Evolutionary conservation across 1,140 invertebrate genomes (phyloP), one percentile per base, ranked within the genome.

Genomic region (Lasioglossum albipes): DNA sequence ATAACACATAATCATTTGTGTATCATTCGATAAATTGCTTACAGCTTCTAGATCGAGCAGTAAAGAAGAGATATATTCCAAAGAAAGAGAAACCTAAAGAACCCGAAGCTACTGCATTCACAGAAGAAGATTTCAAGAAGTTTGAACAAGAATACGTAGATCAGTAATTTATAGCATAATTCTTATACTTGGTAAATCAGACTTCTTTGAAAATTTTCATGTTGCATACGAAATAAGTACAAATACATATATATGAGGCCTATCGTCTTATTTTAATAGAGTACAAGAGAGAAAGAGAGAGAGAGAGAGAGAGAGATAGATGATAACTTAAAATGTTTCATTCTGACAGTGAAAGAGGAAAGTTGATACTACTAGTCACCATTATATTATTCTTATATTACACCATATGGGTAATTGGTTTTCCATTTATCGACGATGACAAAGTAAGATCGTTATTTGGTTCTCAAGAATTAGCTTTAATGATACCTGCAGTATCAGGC

Each of bases 351-450:
- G 89, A 90, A 72, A 90, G 83, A 73, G 96, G 96, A 59, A 95
- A 95, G 91, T 76, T 94, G 57, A 92, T 95, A 84, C 91, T 96
- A 76, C 92, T 95, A 79, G 81, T 93, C 31, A 94, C 94, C 16
- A 89, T 94, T 4, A 85, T 93, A 31, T 83, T 95, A 59, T 96
- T 96, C 87, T 62, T 94, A 2, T 94, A 96, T 82, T 95, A 96
- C 76, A 94, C 95, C 41, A 90, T 96, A 75, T 97, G 96, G 96
- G 90, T 96, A 22, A 94, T 96, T 61, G 94, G 95, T 45, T 93
- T 95, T 73, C 96, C 96, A 4, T 96, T 97, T 85, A 94, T 96
- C 82, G 95, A 96, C 73, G 95, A 95, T 84, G 93, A 93, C 80
- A 88, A 91, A 82, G 90, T 96, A 59, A 94, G 93, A 87, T 93